Conservation (phyloP, 2,113 vertebrate genomes). For the Callipepla californica region DNA sequence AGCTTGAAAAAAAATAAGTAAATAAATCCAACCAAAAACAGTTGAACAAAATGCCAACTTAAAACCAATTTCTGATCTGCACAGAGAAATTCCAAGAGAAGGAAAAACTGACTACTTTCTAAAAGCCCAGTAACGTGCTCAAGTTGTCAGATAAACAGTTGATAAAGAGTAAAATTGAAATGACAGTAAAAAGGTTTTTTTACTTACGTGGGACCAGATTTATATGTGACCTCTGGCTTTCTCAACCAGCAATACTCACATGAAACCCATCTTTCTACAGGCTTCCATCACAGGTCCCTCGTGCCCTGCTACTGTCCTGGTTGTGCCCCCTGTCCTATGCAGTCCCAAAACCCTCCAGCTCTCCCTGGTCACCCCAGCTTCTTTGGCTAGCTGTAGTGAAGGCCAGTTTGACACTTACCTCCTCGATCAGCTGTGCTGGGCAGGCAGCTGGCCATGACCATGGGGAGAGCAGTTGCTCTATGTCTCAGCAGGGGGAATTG, state of each 20-base stretch:
- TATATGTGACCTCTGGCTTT: neutral
- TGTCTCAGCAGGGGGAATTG: neutral
- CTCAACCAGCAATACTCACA: neutral
- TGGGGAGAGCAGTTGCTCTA: neutral
- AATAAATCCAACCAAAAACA: too few relatives aligned
- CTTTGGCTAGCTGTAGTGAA: neutral
- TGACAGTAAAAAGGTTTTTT: neutral
- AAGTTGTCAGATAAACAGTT: neutral
- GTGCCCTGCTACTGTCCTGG: neutral
- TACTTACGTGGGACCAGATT: neutral
- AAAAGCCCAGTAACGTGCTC: neutral
- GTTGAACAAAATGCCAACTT: neutral
- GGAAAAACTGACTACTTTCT: neutral
- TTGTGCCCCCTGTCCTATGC: neutral
- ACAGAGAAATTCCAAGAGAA: neutral
- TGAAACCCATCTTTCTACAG: neutral
- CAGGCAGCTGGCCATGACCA: neutral
- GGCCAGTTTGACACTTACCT: neutral
- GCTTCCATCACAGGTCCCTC: neutral
- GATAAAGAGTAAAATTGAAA: neutral
- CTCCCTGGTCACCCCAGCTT: neutral
- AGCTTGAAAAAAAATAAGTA: neutral
- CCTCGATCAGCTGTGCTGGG: neutral
- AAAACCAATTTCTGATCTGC: neutral
- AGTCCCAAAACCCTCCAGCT: neutral